Evolutionary conservation across 2,113 vertebrate genomes (phyloP).

Genomic region (western clawed frog (Xenopus tropicalis)): DNA sequence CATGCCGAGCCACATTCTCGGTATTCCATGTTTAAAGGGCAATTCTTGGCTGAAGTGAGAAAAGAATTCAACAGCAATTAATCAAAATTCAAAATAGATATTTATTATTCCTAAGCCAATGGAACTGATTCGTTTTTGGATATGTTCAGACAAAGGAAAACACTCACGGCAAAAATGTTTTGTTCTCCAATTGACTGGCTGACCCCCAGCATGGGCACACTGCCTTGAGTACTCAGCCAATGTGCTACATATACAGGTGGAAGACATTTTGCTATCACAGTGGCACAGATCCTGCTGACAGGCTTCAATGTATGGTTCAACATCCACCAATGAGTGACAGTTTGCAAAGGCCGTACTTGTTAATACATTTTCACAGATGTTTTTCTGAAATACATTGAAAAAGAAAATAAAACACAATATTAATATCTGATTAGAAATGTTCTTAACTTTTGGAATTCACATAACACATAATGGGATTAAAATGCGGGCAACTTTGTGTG

Average conservation of each 20-base stretch:
- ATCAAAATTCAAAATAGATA: neutral
- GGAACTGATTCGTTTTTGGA: neutral
- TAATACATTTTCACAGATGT: conserved; percentile 58
- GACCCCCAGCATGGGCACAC: conserved; percentile 68
- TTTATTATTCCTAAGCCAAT: neutral
- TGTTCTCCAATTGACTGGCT: conserved; percentile 66
- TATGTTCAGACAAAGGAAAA: neutral
- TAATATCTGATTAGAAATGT: too few relatives aligned
- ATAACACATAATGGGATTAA: too few relatives aligned
- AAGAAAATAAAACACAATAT: too few relatives aligned
- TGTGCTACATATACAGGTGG: conserved; percentile 63
- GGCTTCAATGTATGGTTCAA: conserved; percentile 57
- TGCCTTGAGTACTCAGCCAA: conserved; percentile 71
- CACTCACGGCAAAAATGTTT: conserved; percentile 66
- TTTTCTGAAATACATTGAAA: neutral
- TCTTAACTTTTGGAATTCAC: too few relatives aligned
- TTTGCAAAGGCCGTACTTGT: conserved; percentile 48
- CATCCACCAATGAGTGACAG: conserved; percentile 55
- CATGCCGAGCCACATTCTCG: conserved; percentile 73
- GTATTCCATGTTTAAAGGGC: conserved; percentile 70
- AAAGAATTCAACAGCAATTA: neutral
- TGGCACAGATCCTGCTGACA: conserved; percentile 65
- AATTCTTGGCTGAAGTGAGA: conserved; percentile 61
- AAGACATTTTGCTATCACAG: conserved; percentile 41
- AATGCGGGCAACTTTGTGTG: too few relatives aligned